Conservation (phyloP, 2,113 vertebrate species). For the Casuarius casuarius region DNA sequence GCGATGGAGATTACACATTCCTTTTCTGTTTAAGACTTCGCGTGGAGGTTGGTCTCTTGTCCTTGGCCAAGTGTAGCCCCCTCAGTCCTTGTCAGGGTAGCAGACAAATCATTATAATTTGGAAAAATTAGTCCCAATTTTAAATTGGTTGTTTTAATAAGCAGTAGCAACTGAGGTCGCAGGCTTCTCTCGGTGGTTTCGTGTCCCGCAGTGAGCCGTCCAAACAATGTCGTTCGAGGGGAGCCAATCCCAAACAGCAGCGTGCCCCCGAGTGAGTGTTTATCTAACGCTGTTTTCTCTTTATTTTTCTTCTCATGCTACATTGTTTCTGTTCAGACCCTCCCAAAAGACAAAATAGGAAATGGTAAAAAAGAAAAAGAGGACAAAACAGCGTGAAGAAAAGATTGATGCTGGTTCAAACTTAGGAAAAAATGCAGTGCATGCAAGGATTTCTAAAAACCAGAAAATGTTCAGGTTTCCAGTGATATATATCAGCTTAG, state of each 20-base stretch:
- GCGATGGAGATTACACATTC: not conserved
- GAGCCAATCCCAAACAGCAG: not conserved
- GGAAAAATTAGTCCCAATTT: not conserved
- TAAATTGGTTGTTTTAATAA: not conserved
- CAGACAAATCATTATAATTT: not conserved
- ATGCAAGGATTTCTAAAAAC: not conserved
- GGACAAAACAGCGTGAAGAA: not conserved
- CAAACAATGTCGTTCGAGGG: constrained; percentile 36
- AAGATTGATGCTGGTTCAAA: not conserved
- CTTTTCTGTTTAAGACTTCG: not conserved
- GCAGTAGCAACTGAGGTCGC: not conserved
- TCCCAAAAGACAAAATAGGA: not conserved
- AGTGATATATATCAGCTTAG: not conserved
- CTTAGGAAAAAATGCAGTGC: not conserved
- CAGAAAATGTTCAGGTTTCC: not conserved
- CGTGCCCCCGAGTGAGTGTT: not conserved
- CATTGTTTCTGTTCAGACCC: constrained; percentile 13
- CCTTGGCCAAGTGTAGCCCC: not conserved
- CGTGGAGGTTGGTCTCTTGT: not conserved
- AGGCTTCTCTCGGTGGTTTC: constrained; percentile 33
- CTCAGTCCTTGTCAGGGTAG: not conserved
- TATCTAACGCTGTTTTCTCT: not conserved
- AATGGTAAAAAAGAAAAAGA: not conserved
- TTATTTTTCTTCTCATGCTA: constrained; percentile 4
- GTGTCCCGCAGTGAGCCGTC: not conserved